Evolutionary conservation across 2,113 vertebrate species (phyloP), one percentile per base, ranked within the genome.

Genomic region (Eulemur rufifrons): DNA sequence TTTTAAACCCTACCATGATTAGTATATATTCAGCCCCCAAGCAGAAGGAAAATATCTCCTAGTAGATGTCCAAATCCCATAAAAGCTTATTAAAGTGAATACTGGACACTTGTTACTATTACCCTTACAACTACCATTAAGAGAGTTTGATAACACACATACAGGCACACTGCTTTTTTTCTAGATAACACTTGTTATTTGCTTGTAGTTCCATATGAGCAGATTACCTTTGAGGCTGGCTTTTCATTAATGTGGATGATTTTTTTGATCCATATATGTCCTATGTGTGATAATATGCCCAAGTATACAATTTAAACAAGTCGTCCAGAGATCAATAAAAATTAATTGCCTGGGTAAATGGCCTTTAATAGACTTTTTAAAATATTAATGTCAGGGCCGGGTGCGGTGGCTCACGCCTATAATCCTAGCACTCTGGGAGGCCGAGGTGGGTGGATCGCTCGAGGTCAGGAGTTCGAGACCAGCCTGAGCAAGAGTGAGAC

Each of bases 201-300:
- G 61, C 61, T 63, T 10, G 61, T 63, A 63, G 29, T 94, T 96
- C 52, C 80, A 88, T 47, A 27, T 86, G 29, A 94, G 21, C 11
- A 81, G 34, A 84, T 39, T 73, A 76, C 29, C 85, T 80, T 88
- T 95, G 50, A 94, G 71, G 37, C 50, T 69, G 15, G 4, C 14
- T 96, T 95, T 95, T 81, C 47, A 90, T 83, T 92, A 94, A 96
- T 61, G 27, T 78, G 11, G 37, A 85, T 39, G 8, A 52, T 87
- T 77, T 77, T 34, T 77, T 95, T 96, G 76, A 92, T 88, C 73
- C 73, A n/a, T 69, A 91, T n/a, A 68, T 94, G 63, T 86, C 61
- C 47, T 93, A 42, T 86, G 32, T 91, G 95, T 97, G 54, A 88
- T 89, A 97, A 94, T 47, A 93, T 90, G 37, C 8, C 66, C 68